These are phyloP conservation scores for Pipistrellus pipistrellus DNA, from an alignment of 2,797 vertebrate genomes.

Conservation along the genomic window DNA sequence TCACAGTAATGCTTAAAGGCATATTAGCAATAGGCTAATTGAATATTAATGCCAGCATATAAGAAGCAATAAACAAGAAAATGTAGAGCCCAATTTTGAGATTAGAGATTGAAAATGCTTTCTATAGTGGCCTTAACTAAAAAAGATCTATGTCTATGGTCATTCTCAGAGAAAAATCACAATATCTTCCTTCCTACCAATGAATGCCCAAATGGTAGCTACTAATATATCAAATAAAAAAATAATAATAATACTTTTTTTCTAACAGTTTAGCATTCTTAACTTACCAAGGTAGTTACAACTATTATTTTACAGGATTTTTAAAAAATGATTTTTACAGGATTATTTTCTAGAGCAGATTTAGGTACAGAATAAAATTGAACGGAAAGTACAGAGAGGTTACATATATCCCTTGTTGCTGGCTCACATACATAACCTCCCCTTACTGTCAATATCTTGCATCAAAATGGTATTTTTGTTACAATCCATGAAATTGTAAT, in stretches of 20 bases:
- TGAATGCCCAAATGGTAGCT: background rate
- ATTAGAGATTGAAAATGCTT: background rate
- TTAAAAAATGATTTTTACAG: background rate
- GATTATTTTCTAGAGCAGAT: background rate
- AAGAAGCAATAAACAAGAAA: background rate
- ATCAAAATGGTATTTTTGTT: background rate
- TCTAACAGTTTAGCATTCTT: background rate
- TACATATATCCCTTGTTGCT: background rate
- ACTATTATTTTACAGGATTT: background rate
- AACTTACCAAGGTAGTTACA: background rate
- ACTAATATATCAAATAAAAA: background rate
- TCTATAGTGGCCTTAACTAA: background rate
- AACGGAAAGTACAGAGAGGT: background rate
- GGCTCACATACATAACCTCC: background rate
- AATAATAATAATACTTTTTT: background rate
- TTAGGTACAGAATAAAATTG: background rate
- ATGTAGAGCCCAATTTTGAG: background rate
- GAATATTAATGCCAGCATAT: background rate
- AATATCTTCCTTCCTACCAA: background rate
- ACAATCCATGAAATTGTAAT: background rate
- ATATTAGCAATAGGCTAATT: background rate
- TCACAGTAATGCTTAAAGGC: background rate
- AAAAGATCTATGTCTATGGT: background rate
- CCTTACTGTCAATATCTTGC: background rate
- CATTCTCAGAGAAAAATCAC: conserved; percentile 1